phyloP scores from a whole-genome alignment of 1,140 invertebrate genomes.

The Bombus confusus region DNA sequence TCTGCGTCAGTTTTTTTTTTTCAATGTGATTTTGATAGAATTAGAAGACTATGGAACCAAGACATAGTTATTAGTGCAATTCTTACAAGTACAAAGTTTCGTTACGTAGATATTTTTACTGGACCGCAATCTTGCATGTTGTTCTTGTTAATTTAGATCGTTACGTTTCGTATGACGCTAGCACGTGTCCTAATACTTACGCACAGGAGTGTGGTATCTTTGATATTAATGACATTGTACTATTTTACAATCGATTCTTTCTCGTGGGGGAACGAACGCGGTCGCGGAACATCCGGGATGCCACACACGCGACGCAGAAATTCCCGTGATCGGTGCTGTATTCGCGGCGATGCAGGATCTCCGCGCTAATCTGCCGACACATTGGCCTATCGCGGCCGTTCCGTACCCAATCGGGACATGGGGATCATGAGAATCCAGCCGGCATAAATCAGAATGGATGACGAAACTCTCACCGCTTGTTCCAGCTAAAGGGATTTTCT shows the following conservation, averaged over 20 bases:
- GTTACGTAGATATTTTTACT: too few species aligned
- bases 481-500: slow-evolving; percentile 67
- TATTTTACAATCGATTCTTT: neutral
- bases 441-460: slow-evolving; percentile 68
- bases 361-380: slow-evolving; percentile 40
- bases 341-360: neutral
- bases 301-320: slow-evolving; percentile 29
- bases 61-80: too few species aligned
- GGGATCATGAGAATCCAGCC: slow-evolving; percentile 41
- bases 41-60: too few species aligned
- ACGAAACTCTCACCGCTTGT: slow-evolving; percentile 58
- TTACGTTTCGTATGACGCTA: too few species aligned
- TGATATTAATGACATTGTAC: accelerated
- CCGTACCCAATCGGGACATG: slow-evolving; percentile 37
- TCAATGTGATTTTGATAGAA: too few species aligned
- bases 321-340: neutral
- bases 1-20: too few species aligned
- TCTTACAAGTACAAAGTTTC: too few species aligned
- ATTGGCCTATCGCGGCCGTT: slow-evolving; percentile 43
- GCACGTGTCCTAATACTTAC: neutral
- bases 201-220: too few species aligned
- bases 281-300: slow-evolving; percentile 38
- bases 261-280: neutral
- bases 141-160: too few species aligned
- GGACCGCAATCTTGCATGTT: too few species aligned